Percentiles rank a stretch among this genome's conserved stretches.
Evolutionary conservation across 2,113 vertebrate genomes (phyloP).

Genomic region (Passer montanus): DNA sequence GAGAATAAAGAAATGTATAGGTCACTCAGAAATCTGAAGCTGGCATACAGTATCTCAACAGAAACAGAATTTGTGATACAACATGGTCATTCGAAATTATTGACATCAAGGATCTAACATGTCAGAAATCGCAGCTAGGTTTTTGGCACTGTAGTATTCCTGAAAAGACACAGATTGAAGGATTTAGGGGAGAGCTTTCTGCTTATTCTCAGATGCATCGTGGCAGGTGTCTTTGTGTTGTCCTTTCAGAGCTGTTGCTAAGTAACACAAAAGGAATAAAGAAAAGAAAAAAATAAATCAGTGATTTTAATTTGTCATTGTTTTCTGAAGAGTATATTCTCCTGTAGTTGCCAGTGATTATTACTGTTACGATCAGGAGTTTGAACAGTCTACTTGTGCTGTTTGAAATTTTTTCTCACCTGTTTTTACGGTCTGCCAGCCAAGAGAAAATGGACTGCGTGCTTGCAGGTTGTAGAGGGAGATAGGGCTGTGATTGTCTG

Average conservation of each 20-base stretch:
- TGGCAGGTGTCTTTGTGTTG: slow-evolving; percentile 4
- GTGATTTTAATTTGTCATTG: slow-evolving; percentile 8
- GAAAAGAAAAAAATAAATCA: background rate
- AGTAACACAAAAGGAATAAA: background rate
- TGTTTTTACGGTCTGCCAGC: slow-evolving; percentile 96
- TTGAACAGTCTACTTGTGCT: background rate
- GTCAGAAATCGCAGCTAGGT: background rate
- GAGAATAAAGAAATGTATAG: background rate
- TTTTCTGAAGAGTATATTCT: background rate
- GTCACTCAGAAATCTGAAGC: background rate
- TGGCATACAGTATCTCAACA: background rate
- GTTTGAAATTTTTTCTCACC: slow-evolving; percentile 75
- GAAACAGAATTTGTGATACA: background rate
- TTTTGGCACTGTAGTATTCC: background rate
- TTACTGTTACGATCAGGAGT: background rate
- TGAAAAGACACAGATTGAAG: slow-evolving; percentile 18
- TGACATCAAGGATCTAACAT: background rate
- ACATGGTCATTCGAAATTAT: background rate
- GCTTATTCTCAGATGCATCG: background rate
- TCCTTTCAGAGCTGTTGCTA: slow-evolving; percentile 39
- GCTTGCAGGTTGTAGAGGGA: slow-evolving; percentile 92
- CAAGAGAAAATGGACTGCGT: slow-evolving; percentile 94
- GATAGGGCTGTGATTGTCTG: slow-evolving; percentile 96
- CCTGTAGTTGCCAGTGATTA: background rate
- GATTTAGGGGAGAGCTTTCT: background rate